Conservation (phyloP, 1,140 invertebrate genomes). For the Bombus difficillimus region DNA sequence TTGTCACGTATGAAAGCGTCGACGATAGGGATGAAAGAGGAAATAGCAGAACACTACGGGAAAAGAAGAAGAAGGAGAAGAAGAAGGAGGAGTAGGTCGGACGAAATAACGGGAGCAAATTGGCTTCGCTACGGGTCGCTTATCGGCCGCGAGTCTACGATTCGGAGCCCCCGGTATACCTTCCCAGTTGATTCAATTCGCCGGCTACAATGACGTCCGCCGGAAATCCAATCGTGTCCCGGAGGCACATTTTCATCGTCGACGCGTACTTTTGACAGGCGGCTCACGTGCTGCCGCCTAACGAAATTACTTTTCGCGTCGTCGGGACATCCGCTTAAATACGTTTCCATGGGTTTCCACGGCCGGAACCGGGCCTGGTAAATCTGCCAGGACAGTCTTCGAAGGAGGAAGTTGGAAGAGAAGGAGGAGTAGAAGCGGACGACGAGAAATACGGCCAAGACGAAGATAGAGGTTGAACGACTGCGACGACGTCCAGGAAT, state of each 20-base stretch:
- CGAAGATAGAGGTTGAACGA: background rate
- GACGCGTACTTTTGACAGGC: slow-evolving; percentile 62
- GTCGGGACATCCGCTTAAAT: slow-evolving; percentile 65
- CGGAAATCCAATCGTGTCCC: slow-evolving; percentile 59
- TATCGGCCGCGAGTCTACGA: slow-evolving; percentile 20
- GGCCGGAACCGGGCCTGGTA: slow-evolving; percentile 12
- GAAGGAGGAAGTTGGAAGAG: slow-evolving; percentile 5
- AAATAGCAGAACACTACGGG: too few relatives aligned
- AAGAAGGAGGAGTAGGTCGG: background rate
- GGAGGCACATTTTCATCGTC: slow-evolving; percentile 52
- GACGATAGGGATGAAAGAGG: background rate
- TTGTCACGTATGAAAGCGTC: background rate
- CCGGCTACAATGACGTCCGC: slow-evolving; percentile 43
- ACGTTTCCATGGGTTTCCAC: slow-evolving; percentile 61
- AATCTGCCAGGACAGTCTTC: slow-evolving; percentile 38
- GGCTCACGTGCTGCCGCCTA: slow-evolving; percentile 60
- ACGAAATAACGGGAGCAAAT: slow-evolving; percentile 14
- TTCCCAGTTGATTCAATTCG: slow-evolving; percentile 44
- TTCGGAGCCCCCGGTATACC: background rate
- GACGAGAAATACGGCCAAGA: background rate
- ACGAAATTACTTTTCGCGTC: slow-evolving; percentile 69
- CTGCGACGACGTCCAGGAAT: slow-evolving; percentile 43
- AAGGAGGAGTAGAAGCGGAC: background rate
- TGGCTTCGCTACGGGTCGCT: background rate
- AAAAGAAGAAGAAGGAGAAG: background rate